phyloP scores from a whole-genome alignment of 2,113 vertebrate species.

The Pyxicephalus adspersus region DNA sequence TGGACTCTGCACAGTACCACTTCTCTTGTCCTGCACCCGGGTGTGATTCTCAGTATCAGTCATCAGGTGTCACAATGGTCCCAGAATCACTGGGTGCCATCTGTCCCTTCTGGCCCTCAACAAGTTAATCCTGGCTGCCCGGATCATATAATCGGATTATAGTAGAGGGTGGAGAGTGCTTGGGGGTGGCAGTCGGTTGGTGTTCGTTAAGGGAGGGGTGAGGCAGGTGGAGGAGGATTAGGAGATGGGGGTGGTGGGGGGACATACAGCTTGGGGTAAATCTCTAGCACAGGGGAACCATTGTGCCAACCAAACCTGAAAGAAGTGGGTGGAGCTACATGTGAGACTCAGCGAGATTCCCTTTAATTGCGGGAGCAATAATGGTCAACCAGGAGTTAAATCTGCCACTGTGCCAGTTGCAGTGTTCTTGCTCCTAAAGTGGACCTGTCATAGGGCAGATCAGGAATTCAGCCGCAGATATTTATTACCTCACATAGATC shows the following conservation, averaged over 20 bases:
- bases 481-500: too few relatives aligned
- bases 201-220: background rate
- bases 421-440: too few relatives aligned
- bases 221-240: slow-evolving; percentile 3
- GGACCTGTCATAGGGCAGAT: too few relatives aligned
- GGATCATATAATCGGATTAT: slow-evolving; percentile 26
- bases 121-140: background rate
- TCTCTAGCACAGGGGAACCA: too few relatives aligned
- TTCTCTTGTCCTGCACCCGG: background rate
- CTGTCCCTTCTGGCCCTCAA: background rate
- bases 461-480: too few relatives aligned
- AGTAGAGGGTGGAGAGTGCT: background rate
- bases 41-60: background rate
- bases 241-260: background rate
- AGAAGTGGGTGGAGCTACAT: too few relatives aligned
- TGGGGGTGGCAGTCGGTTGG: background rate
- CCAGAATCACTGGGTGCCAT: background rate
- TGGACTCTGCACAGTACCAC: background rate
- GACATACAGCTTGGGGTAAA: too few relatives aligned
- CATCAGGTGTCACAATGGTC: background rate
- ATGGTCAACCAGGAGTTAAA: too few relatives aligned
- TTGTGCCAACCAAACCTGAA: too few relatives aligned
- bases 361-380: too few relatives aligned
- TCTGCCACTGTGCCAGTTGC: too few relatives aligned
- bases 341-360: too few relatives aligned